Evolutionary conservation across 2,888 invertebrate species (phyloP).

Genomic region (Gisinianus flammeolus): DNA sequence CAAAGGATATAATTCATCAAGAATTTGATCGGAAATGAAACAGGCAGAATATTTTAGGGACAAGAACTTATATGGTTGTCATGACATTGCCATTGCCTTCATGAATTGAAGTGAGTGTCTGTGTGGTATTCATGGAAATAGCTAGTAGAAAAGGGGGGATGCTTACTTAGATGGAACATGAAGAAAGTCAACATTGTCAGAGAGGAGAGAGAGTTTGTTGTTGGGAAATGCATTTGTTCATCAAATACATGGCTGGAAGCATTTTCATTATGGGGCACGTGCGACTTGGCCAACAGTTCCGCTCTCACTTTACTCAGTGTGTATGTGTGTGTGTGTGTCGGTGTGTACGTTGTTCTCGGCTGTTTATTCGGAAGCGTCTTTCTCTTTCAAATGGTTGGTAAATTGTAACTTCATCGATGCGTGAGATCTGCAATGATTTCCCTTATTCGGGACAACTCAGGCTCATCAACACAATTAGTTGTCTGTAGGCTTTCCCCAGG

Average conservation of each 20-base stretch:
- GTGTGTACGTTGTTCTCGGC: background rate
- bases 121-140: background rate
- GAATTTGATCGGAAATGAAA: too few species aligned
- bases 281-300: slow-evolving; percentile 23
- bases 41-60: too few species aligned
- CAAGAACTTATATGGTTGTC: too few species aligned
- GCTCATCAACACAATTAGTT: slow-evolving; percentile 30
- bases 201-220: slow-evolving; percentile 21
- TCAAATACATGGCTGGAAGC: slow-evolving; percentile 42
- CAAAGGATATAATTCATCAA: too few species aligned
- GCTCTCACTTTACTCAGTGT: slow-evolving; percentile 22
- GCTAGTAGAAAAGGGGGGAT: slow-evolving; percentile 13
- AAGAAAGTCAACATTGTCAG: slow-evolving; percentile 30
- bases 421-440: slow-evolving; percentile 34
- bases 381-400: slow-evolving; percentile 2
- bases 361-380: slow-evolving; percentile 28
- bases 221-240: slow-evolving; percentile 38
- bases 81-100: background rate
- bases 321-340: background rate
- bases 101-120: background rate
- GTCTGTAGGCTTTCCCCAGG: background rate
- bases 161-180: slow-evolving; percentile 24
- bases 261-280: slow-evolving; percentile 43
- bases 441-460: slow-evolving; percentile 16
- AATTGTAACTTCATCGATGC: slow-evolving; percentile 15